Conservation (phyloP, 2,113 vertebrate species). For the Microtus pennsylvanicus region DNA sequence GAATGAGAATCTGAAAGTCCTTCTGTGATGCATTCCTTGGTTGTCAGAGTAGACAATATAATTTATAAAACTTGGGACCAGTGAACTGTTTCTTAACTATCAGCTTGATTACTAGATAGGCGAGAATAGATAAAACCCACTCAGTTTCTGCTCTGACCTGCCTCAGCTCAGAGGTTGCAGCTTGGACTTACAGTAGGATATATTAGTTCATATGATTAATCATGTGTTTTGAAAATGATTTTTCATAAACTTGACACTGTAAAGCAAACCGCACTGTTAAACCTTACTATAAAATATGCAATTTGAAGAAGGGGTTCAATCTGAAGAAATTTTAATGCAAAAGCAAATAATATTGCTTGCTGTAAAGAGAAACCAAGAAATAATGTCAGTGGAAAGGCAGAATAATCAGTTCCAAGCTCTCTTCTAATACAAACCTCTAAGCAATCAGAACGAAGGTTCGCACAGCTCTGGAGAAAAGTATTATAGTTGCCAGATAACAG, state of each 20-base stretch:
- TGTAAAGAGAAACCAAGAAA: not conserved
- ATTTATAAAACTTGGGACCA: not conserved
- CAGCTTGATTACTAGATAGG: not conserved
- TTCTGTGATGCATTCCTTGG: rapidly evolving
- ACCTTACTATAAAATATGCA: not conserved
- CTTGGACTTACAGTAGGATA: not conserved
- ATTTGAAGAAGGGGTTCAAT: not conserved
- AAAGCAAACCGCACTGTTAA: not conserved
- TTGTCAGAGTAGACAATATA: not conserved
- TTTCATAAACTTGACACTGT: not conserved
- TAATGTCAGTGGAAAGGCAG: not conserved
- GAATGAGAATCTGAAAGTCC: not conserved
- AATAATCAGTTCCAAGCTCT: not conserved
- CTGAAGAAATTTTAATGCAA: not conserved
- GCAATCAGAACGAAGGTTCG: not conserved
- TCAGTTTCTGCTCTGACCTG: not conserved
- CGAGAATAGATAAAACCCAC: not conserved
- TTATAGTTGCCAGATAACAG: not conserved
- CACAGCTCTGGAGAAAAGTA: not conserved
- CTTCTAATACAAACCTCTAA: not conserved
- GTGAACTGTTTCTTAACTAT: not conserved
- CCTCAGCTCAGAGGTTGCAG: not conserved
- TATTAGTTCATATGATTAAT: not conserved
- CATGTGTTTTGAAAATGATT: not conserved
- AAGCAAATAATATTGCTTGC: not conserved